phyloP scores from a whole-genome alignment of 1,140 invertebrate species.

The Meloidogyne exigua region DNA sequence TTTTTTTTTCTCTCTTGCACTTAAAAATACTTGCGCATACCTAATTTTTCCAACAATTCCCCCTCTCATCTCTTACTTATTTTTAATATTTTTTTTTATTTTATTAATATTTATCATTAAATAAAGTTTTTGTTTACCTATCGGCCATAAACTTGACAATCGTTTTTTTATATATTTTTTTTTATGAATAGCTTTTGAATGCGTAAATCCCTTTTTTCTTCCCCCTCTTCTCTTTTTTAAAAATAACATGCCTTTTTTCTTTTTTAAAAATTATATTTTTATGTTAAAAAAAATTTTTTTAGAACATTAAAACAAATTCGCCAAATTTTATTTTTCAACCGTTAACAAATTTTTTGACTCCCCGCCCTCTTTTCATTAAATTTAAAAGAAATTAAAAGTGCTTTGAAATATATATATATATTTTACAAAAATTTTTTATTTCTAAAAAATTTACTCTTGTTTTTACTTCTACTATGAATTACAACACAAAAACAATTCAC shows the following conservation, averaged over 20 bases:
- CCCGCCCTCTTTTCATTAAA: not conserved
- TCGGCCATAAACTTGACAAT: constrained; percentile 4
- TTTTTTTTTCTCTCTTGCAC: not conserved
- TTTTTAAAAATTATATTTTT: not conserved
- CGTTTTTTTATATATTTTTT: not conserved
- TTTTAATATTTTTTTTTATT: too few species aligned
- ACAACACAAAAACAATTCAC: not conserved
- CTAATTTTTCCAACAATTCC: not conserved
- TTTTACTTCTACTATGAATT: constrained; percentile 5
- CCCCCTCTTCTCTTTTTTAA: not conserved
- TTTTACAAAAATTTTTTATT: not conserved
- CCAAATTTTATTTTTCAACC: not conserved
- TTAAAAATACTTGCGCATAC: not conserved
- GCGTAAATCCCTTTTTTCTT: not conserved
- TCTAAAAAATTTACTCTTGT: not conserved
- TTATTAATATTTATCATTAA: not conserved
- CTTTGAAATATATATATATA: not conserved
- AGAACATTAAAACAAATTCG: constrained; percentile 3
- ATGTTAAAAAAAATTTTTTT: not conserved
- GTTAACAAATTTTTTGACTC: not conserved
- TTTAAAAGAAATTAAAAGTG: not conserved
- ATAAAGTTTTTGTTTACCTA: not conserved
- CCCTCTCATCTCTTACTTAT: too few species aligned
- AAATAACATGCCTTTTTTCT: not conserved
- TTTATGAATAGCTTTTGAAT: not conserved